phyloP scores from a whole-genome alignment of 53 echinoderm and acorn worm genomes.

The Henricia sp. region DNA sequence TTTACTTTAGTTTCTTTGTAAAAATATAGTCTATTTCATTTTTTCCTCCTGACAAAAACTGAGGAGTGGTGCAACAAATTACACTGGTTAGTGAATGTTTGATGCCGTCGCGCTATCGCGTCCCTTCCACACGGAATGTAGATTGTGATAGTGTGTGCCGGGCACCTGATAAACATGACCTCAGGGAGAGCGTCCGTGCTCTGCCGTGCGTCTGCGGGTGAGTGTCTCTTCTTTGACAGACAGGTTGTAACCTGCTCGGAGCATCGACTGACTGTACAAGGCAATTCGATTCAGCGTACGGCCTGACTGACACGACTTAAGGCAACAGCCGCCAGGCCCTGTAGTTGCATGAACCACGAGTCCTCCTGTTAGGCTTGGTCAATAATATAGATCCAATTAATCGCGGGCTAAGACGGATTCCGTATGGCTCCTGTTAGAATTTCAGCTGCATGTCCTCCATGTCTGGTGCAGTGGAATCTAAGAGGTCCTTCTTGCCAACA shows the following conservation, averaged over 20 bases:
- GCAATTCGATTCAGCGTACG: slow-evolving; percentile 8
- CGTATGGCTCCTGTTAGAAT: slow-evolving; percentile 19
- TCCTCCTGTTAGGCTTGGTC: slow-evolving; percentile 38
- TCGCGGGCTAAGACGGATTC: slow-evolving; percentile 6
- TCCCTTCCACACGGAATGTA: slow-evolving; percentile 12
- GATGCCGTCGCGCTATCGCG: not conserved
- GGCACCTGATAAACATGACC: slow-evolving; percentile 33
- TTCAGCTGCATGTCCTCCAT: slow-evolving; percentile 57
- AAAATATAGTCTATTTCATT: slow-evolving; percentile 58
- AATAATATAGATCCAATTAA: slow-evolving; percentile 60
- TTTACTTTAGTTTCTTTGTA: slow-evolving; percentile 36
- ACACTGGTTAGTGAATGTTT: not conserved
- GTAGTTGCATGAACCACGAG: slow-evolving; percentile 14
- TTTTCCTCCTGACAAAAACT: slow-evolving; percentile 29
- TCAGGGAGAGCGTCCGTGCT: slow-evolving; percentile 6
- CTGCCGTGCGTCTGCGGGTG: slow-evolving; percentile 3
- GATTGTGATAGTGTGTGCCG: slow-evolving; percentile 7
- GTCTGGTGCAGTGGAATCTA: slow-evolving; percentile 30
- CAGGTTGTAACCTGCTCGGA: slow-evolving; percentile 10
- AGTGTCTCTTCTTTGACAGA: slow-evolving; percentile 39
- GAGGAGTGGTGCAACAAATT: slow-evolving; percentile 8
- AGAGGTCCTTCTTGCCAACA: slow-evolving; percentile 25
- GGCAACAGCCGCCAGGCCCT: slow-evolving; percentile 24
- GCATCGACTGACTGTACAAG: slow-evolving; percentile 40
- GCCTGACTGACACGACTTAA: slow-evolving; percentile 41